phyloP scores from a whole-genome alignment of 2,113 vertebrate genomes.

The Sinosuthora webbiana region DNA sequence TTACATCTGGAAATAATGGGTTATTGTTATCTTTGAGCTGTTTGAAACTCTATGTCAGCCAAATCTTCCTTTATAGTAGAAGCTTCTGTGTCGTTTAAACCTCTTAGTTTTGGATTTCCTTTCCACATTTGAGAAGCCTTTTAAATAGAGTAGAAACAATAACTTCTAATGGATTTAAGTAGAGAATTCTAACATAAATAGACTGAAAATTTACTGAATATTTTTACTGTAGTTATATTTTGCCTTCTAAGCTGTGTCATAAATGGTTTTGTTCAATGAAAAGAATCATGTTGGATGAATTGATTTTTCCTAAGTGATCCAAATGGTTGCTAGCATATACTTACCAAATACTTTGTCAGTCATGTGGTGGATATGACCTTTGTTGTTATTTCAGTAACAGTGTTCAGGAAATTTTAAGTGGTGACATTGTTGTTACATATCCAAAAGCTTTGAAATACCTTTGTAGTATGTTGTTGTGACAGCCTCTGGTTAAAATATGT shows the following conservation, averaged over 20 bases:
- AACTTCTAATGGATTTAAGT: not conserved
- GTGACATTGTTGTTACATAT: not conserved
- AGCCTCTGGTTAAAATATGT: not conserved
- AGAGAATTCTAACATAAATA: conserved; percentile 6
- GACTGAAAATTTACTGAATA: not conserved
- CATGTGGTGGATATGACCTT: not conserved
- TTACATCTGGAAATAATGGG: not conserved
- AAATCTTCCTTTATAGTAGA: not conserved
- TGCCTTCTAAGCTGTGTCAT: not conserved
- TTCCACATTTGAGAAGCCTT: conserved; percentile 14
- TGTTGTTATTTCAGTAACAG: not conserved
- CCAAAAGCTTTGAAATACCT: not conserved
- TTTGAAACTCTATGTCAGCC: not conserved
- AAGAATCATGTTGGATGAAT: not conserved
- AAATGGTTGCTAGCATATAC: not conserved
- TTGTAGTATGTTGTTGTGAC: not conserved
- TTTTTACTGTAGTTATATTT: not conserved
- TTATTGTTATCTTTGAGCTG: not conserved
- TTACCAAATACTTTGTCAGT: not conserved
- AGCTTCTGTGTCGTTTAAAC: conserved; percentile 4
- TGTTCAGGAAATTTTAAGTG: not conserved
- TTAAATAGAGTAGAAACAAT: conserved; percentile 9
- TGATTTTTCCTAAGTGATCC: not conserved
- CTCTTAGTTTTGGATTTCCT: not conserved
- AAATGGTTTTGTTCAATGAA: not conserved